Evolutionary conservation across 1,140 invertebrate species (phyloP).

Genomic region (Epicauta chinensis): DNA sequence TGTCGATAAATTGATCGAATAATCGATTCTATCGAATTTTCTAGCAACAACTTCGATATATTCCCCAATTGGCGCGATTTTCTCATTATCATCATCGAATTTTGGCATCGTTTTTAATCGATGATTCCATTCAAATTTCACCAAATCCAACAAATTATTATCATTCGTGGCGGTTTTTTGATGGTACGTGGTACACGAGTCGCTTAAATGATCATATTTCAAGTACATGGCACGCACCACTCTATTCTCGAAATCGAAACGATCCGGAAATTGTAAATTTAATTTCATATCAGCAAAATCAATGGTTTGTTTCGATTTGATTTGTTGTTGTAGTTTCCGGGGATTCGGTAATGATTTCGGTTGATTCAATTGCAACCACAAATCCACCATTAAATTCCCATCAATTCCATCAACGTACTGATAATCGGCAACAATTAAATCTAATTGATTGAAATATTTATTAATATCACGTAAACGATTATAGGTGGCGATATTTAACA

Average conservation of each 20-base stretch:
- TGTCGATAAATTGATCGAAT: conserved; percentile 33
- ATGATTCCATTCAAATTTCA: conserved; percentile 23
- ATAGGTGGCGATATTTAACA: conserved; percentile 48
- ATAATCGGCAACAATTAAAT: conserved; percentile 47
- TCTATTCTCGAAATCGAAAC: conserved; percentile 44
- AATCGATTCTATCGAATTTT: too few species aligned
- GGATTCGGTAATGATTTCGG: conserved; percentile 42
- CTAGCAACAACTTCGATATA: too few species aligned
- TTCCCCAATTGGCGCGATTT: background rate
- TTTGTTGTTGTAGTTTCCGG: conserved; percentile 30
- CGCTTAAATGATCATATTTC: conserved; percentile 55
- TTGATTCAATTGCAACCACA: conserved; percentile 48
- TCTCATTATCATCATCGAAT: background rate
- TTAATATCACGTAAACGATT: conserved; percentile 49
- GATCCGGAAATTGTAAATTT: conserved; percentile 48
- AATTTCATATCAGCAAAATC: conserved; percentile 51
- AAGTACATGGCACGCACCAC: conserved; percentile 54
- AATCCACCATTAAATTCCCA: conserved; percentile 44
- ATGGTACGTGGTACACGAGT: conserved; percentile 32
- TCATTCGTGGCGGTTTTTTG: background rate
- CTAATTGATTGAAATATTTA: conserved; percentile 44
- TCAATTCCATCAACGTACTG: conserved; percentile 43
- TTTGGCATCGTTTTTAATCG: background rate
- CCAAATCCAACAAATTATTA: conserved; percentile 18
- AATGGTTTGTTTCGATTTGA: background rate